These are phyloP conservation scores for Stenotaenia linearis DNA, from an alignment of 2,888 invertebrate species.

Conservation along the genomic window DNA sequence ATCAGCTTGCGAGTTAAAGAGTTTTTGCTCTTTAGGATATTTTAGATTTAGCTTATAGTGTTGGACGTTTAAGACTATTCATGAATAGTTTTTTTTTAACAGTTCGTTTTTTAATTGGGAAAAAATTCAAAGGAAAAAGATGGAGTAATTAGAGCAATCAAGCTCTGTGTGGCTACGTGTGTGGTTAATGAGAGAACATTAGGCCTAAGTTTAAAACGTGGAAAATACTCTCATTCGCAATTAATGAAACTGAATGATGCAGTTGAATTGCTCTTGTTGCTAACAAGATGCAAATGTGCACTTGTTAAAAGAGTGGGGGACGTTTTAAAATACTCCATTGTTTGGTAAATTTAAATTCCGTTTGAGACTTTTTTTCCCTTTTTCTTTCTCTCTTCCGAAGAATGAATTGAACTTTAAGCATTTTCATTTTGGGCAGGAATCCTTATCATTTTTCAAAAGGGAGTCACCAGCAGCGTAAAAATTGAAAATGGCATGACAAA, in stretches of 20 bases:
- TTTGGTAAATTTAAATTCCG: not conserved
- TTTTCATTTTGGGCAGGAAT: not conserved
- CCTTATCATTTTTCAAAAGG: not conserved
- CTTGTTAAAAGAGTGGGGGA: not conserved
- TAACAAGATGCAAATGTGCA: not conserved
- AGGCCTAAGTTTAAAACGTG: constrained; percentile 1
- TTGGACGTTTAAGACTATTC: not conserved
- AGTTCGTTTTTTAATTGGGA: not conserved
- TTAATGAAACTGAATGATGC: constrained; percentile 1
- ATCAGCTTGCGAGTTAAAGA: not conserved
- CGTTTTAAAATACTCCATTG: not conserved
- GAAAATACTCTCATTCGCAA: not conserved
- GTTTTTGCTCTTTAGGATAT: not conserved
- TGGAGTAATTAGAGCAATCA: constrained; percentile 3
- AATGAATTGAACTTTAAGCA: not conserved
- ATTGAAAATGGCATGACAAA: not conserved
- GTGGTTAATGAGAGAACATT: constrained; percentile 1
- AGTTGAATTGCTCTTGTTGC: not conserved
- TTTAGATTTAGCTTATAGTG: not conserved
- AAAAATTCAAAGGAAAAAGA: not conserved
- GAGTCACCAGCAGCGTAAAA: not conserved
- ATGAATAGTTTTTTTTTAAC: not conserved
- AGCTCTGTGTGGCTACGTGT: not conserved
- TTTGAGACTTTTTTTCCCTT: not conserved
- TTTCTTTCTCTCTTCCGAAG: not conserved